Conservation (phyloP, 2,113 vertebrate species). For the Coracopsis vasa region DNA sequence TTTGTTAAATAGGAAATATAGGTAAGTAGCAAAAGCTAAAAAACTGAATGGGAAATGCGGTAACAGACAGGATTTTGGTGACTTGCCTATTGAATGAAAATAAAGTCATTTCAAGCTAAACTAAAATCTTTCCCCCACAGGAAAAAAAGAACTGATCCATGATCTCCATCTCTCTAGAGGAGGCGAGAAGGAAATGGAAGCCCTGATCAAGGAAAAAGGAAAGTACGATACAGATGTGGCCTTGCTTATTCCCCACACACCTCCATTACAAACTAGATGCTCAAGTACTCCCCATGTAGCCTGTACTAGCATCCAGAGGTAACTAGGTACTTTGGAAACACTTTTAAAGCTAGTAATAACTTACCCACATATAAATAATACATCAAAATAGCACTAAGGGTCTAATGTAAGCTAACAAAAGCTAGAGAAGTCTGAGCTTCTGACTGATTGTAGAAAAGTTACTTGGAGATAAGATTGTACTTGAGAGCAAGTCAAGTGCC, state of each 20-base stretch:
- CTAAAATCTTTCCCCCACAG: not conserved
- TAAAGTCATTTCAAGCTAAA: not conserved
- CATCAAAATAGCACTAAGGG: slow-evolving; percentile 11
- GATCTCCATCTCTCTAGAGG: not conserved
- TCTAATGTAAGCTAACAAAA: not conserved
- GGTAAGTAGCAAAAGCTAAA: slow-evolving; percentile 45
- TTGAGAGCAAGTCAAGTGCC: slow-evolving; percentile 23
- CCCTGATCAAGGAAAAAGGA: not conserved
- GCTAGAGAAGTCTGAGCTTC: slow-evolving; percentile 1
- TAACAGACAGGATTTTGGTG: not conserved
- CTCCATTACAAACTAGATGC: not conserved
- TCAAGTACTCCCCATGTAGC: not conserved
- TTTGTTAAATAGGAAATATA: slow-evolving; percentile 42
- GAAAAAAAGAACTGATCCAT: not conserved
- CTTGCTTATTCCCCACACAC: not conserved
- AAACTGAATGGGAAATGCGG: not conserved
- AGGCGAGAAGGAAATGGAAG: not conserved
- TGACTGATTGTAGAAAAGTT: not conserved
- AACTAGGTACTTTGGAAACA: slow-evolving; percentile 77
- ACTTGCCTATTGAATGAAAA: not conserved
- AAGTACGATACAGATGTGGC: not conserved
- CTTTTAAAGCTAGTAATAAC: slow-evolving; percentile 78
- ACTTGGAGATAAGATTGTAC: slow-evolving; percentile 14
- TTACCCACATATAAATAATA: slow-evolving; percentile 57
- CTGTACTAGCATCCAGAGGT: slow-evolving; percentile 53